phyloP scores from a whole-genome alignment of 30 jellyfish, hydroid and myxozoan genomes.

The Hydractinia symbiolongicarpus region DNA sequence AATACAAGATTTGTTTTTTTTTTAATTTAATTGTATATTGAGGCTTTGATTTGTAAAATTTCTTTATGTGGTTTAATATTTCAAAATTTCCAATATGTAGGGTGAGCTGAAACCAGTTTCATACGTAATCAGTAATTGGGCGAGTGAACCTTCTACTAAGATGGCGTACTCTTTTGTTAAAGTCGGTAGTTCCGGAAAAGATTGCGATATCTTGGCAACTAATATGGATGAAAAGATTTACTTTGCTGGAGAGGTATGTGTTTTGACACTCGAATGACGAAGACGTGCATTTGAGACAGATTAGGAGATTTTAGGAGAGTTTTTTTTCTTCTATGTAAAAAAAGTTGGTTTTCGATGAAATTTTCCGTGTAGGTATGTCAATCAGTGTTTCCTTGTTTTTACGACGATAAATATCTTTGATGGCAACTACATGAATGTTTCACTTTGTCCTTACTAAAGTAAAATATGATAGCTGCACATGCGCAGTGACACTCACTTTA shows the following conservation, averaged over 20 bases:
- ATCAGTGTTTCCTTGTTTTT: neutral
- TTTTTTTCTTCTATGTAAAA: neutral
- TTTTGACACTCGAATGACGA: neutral
- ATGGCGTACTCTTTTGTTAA: conserved; percentile 89
- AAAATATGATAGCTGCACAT: too few relatives aligned
- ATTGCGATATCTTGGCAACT: conserved; percentile 56
- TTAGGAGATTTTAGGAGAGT: neutral
- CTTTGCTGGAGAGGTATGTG: conserved; percentile 91
- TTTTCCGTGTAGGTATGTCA: neutral
- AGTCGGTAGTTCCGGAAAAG: conserved; percentile 63
- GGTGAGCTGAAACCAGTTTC: conserved; percentile 42
- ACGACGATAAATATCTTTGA: too few relatives aligned
- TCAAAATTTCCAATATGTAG: conserved; percentile 9
- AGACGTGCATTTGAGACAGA: neutral
- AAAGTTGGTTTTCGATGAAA: neutral
- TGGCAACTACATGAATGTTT: too few relatives aligned
- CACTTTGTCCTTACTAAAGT: too few relatives aligned
- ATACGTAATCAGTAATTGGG: conserved; percentile 61
- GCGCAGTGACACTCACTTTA: too few relatives aligned
- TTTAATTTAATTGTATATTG: too few relatives aligned
- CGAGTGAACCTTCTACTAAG: conserved; percentile 45
- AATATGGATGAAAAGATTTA: conserved; percentile 43
- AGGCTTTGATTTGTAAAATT: too few relatives aligned
- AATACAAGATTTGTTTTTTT: too few relatives aligned
- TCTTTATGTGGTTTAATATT: neutral